Base-by-base conservation (phyloP, 2,113 vertebrate species). In the Taxidea taxus region DNA sequence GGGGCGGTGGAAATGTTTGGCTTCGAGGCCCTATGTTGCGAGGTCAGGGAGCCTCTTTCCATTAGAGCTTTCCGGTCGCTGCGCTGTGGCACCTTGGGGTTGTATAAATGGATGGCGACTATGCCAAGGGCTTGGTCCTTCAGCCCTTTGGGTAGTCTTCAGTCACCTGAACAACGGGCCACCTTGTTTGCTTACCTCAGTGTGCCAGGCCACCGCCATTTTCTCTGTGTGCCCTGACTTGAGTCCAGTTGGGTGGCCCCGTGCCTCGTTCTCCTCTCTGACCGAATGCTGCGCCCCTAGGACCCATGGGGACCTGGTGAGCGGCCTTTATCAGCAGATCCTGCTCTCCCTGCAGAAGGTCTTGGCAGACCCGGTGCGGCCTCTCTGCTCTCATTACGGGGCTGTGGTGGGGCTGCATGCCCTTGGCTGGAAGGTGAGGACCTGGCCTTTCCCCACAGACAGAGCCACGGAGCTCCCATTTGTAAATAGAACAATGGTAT, bases 301-400 rank as follows among this genome's bases (percentile, higher is more conserved):
- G 99, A 99, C 99, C 7, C 99, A 99, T 0, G 99, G 99, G 0
- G 99, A 99, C 96, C 98, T 99, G 74, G 99, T 99, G 27, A 99
- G 99, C 3, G 99, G 99, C 12, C 98, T 99, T 20, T 99, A 99
- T 95, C 99, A 99, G 91, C 99, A 99, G 98, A 99, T 99, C 97
- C 98, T 99, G 89, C 99, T 99, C 3, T 99, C 99, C 0, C 99
- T 99, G 11, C 99, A 99, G 98, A 99, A 99, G 97, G 99, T 99
- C 49, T 97, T 99, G 93, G 99, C 99, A 0, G 99, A 99, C 85
- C 99, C 99, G 0, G 99, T 99, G 72, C 99, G 99, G 3, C 99
- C 99, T 0, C 99, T 99, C 12, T 99, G 99, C 97, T 99, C 99
- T 13, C 99, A 99, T 96, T 99, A 99, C 0, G 99, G 99, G 1